Base-by-base conservation (phyloP, 2,113 vertebrate genomes). In the Catharus fuscescens region DNA sequence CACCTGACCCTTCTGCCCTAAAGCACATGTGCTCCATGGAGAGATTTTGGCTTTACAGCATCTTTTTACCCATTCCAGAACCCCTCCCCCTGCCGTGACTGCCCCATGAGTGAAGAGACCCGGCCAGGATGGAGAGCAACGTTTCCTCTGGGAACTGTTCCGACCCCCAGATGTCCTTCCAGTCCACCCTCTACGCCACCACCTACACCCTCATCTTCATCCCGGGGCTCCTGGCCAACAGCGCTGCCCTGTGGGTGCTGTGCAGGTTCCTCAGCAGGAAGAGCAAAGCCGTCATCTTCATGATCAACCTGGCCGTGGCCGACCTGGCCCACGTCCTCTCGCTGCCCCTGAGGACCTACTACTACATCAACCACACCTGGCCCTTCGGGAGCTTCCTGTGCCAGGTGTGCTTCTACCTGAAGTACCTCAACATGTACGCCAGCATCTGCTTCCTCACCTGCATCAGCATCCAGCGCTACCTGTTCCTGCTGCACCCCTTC, bases 371-470 rank as follows among this genome's bases (percentile, higher is more conserved):
- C 26, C 97, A 96, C 61, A 64, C 2, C 3, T 99, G 99, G 99
- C 99, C 98, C 0, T 99, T 99, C 1, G 98, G 98, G 32, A 95
- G 48, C 4, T 84, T 86, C 17, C 14, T 98, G 19, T 99, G 99
- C 92, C 94, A 99, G 95, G 50, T 99, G 50, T 99, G 99, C 91
- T 99, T 99, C 97, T 99, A 99, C 94, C 97, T 99, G 38, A 99
- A 99, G 70, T 99, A 98, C 56, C 98, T 99, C 78, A 99, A 99
- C 97, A 99, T 99, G 99, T 99, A 99, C 1, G 98, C 99, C 3
- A 98, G 98, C 91, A 99, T 99, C 21, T 91, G 92, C 61, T 99
- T 99, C 95, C 97, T 99, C 95, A 98, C 95, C 64, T 99, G 98
- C 80, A 99, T 99, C 97, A 99, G 99, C 93, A 60, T 99, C 88